Evolutionary conservation across 2,888 invertebrate genomes (phyloP), one percentile per base, ranked within the genome.

Genomic region (Gibbula magus): DNA sequence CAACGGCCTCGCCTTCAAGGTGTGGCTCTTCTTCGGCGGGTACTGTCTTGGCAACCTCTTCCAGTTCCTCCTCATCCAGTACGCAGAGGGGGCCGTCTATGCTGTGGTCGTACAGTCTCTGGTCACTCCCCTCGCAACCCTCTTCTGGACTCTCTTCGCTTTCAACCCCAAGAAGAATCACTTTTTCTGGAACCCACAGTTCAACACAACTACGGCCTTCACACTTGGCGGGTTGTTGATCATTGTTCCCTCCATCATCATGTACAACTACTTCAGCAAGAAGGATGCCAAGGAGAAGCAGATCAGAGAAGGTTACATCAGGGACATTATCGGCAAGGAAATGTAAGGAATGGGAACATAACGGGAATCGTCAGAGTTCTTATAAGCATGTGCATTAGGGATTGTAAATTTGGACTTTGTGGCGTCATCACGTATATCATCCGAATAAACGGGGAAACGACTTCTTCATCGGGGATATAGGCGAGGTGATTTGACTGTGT

Each of bases 101-200:
- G 84, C 87, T 1, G 85, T 86, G 1, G 82, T 89, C 10, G 87
- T 89, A 13, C 86, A 86, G 77, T 86, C 88, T 0, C 53, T 88
- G 45, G 85, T 88, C 8, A 87, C 87, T 0, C 90, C 90, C 0
- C 53, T 86, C 0, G 88, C 85, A 0, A 82, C 88, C 0, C 81
- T 87, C n/a, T 89, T 89, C 82, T 90, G 90, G 90, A 86, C 88
- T 8, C 61, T 90, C 22, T 90, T 90, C 79, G 78, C 84, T 29
- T 87, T 82, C 35, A 82, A 87, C 75, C 79, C 80, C n/a, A 52
- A 73, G 5, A 67, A 75, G 0, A 84, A 86, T 53, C 77, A 75
- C 18, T 82, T 90, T 56, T 81, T 76, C 52, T 90, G 88, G 87
- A 32, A 80, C 2, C 89, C 89, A 0, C 78, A 77, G 32, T 85